Percentiles rank a stretch among this genome's conserved stretches.
phyloP scores from a whole-genome alignment of 2,113 vertebrate genomes.

The Xiphias gladius region DNA sequence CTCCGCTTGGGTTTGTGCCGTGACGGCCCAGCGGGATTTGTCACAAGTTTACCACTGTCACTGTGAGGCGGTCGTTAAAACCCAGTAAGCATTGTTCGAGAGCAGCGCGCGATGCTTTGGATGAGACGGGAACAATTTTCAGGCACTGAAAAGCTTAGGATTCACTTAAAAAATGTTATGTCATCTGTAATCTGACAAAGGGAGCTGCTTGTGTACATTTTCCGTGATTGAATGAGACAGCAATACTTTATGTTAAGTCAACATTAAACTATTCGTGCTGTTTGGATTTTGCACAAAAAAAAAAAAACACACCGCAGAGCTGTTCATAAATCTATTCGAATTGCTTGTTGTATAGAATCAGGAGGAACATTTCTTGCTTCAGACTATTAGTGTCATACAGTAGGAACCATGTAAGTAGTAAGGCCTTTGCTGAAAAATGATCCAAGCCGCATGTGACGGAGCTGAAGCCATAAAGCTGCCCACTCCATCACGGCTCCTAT shows the following conservation, averaged over 20 bases:
- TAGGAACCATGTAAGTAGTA: slow-evolving; percentile 37
- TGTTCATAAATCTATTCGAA: slow-evolving; percentile 52
- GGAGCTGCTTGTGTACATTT: slow-evolving; percentile 38
- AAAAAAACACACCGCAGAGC: slow-evolving; percentile 33
- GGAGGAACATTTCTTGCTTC: slow-evolving; percentile 41
- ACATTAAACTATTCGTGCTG: slow-evolving; percentile 46
- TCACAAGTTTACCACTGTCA: slow-evolving; percentile 65
- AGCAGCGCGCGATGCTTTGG: not conserved
- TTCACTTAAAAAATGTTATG: slow-evolving; percentile 58
- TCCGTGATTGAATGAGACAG: slow-evolving; percentile 23
- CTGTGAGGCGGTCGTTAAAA: slow-evolving; percentile 71
- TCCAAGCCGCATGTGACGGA: slow-evolving; percentile 39
- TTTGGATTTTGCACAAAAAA: slow-evolving; percentile 48
- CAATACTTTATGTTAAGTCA: slow-evolving; percentile 38
- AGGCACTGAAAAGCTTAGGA: slow-evolving; percentile 30
- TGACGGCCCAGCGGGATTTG: slow-evolving; percentile 56
- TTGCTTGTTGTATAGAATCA: slow-evolving; percentile 47
- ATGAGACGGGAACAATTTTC: slow-evolving; percentile 21
- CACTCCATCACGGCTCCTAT: slow-evolving; percentile 73
- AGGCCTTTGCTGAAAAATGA: slow-evolving; percentile 67
- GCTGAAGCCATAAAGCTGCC: slow-evolving; percentile 74
- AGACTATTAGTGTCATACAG: slow-evolving; percentile 55
- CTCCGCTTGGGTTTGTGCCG: slow-evolving; percentile 26
- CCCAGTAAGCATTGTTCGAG: slow-evolving; percentile 53
- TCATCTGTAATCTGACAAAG: slow-evolving; percentile 59